These are phyloP conservation scores for Centroberyx gerrardi DNA, from an alignment of 2,797 vertebrate species.

Conservation along the genomic window DNA sequence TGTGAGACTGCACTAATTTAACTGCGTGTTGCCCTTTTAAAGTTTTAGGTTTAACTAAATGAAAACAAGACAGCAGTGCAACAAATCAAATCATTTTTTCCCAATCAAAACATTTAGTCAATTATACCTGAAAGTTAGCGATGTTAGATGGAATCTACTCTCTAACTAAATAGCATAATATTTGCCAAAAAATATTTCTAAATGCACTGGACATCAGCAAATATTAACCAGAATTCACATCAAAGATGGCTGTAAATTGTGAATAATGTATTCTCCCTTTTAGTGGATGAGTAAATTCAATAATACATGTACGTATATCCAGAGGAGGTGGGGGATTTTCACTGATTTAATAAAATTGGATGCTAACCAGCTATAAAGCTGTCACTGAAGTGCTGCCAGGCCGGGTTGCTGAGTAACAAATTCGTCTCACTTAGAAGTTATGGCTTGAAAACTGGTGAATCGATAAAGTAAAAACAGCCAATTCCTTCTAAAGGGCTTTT, in stretches of 20 bases:
- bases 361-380: too few species aligned
- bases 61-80: background rate
- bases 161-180: slow-evolving; percentile 22
- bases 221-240: slow-evolving; percentile 6
- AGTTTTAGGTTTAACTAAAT: background rate
- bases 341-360: background rate
- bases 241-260: background rate
- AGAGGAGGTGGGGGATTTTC: background rate
- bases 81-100: slow-evolving; percentile 9
- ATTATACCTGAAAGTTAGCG: slow-evolving; percentile 9
- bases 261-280: background rate
- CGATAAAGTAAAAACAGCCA: slow-evolving; percentile 11
- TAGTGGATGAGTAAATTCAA: background rate
- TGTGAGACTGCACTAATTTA: background rate
- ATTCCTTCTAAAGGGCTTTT: background rate
- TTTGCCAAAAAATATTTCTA: slow-evolving; percentile 4
- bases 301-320: background rate
- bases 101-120: slow-evolving; percentile 5
- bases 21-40: background rate
- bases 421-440: background rate
- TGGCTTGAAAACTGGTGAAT: slow-evolving; percentile 2
- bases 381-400: too few species aligned
- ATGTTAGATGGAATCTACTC: slow-evolving; percentile 33
- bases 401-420: background rate
- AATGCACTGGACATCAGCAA: slow-evolving; percentile 10